phyloP scores from a whole-genome alignment of 1,140 invertebrate species.

The Contarinia nasturtii region DNA sequence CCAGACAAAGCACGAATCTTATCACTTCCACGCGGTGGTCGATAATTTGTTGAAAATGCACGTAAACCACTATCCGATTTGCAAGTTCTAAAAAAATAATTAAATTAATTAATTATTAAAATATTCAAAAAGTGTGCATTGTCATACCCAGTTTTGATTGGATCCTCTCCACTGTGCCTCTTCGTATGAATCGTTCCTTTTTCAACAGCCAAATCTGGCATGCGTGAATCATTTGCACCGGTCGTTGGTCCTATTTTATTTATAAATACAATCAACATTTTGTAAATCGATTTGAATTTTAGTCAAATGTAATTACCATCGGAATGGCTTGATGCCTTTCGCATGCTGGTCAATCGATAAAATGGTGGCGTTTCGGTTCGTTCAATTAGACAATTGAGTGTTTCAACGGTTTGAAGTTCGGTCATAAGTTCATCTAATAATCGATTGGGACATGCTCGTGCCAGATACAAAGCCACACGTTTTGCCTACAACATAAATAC shows the following conservation, averaged over 20 bases:
- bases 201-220: conserved; percentile 45
- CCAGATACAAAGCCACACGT: conserved; percentile 81
- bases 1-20: conserved; percentile 41
- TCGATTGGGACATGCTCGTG: conserved; percentile 70
- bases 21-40: conserved; percentile 31
- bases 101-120: not conserved
- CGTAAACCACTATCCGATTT: conserved; percentile 39
- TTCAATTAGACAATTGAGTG: conserved; percentile 84
- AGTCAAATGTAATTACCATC: conserved; percentile 29
- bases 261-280: not conserved
- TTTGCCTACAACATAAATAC: conserved; percentile 53
- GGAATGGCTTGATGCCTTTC: conserved; percentile 75
- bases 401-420: conserved; percentile 91
- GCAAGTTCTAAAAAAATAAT: conserved; percentile 17
- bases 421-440: conserved; percentile 92
- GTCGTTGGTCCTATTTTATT: conserved; percentile 16
- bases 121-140: not conserved
- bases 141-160: conserved; percentile 45
- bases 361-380: conserved; percentile 94
- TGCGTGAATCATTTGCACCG: conserved; percentile 19
- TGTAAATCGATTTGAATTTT: not conserved
- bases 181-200: conserved; percentile 94
- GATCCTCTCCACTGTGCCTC: conserved; percentile 81
- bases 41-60: conserved; percentile 25
- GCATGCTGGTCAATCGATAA: conserved; percentile 77